Evolutionary conservation across 2,888 invertebrate species (phyloP).

Genomic region (Apodemia zela): DNA sequence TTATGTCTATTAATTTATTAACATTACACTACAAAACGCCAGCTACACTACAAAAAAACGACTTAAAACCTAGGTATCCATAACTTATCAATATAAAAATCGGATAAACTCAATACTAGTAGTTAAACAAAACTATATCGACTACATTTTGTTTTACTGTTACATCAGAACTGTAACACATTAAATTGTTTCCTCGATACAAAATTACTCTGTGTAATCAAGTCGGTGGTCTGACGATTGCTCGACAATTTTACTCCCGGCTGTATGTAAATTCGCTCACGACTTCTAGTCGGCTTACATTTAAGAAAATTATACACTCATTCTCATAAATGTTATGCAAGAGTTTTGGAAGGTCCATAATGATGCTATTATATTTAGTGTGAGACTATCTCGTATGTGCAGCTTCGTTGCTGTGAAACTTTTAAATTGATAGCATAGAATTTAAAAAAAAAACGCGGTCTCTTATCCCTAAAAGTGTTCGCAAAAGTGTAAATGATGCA

Average conservation of each 20-base stretch:
- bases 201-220: conserved; percentile 31
- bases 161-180: conserved; percentile 31
- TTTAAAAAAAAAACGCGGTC: too few species aligned
- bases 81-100: not conserved
- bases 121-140: not conserved
- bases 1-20: too few species aligned
- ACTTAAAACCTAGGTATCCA: not conserved
- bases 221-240: conserved; percentile 27
- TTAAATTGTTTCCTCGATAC: conserved; percentile 38
- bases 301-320: conserved; percentile 30
- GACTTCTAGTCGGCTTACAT: conserved; percentile 18
- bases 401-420: not conserved
- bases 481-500: too few species aligned
- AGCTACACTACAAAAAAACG: too few species aligned
- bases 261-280: conserved; percentile 23
- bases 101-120: not conserved
- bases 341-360: conserved; percentile 8
- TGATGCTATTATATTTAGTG: conserved; percentile 4
- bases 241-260: conserved; percentile 25
- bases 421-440: too few species aligned
- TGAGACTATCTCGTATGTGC: not conserved
- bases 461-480: too few species aligned
- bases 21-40: too few species aligned
- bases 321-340: conserved; percentile 28
- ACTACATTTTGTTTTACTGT: conserved; percentile 27